Conservation (phyloP, 2,797 vertebrate species). For the Sylvilagus floridanus region DNA sequence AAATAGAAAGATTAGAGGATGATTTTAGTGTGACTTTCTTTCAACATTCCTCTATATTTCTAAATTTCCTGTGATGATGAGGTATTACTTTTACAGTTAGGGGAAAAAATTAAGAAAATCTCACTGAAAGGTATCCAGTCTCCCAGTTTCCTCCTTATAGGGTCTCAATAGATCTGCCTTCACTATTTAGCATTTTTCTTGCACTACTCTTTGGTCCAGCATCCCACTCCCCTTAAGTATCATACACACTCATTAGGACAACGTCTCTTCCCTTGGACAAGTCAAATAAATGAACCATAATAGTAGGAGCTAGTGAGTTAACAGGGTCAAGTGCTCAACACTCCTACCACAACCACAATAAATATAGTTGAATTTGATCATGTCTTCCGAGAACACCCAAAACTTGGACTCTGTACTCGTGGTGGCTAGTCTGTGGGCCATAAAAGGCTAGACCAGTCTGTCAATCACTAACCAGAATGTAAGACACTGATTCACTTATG, state of each 20-base stretch:
- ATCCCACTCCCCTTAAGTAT: background rate
- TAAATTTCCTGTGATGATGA: background rate
- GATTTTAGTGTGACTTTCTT: background rate
- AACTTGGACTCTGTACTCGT: background rate
- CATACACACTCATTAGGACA: background rate
- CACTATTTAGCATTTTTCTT: background rate
- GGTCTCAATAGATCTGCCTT: background rate
- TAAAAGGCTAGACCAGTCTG: background rate
- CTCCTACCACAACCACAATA: background rate
- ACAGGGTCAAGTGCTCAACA: background rate
- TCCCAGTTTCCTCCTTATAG: background rate
- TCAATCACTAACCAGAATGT: background rate
- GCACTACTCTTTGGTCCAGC: background rate
- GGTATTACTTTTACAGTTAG: background rate
- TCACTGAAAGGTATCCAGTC: background rate
- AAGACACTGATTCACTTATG: background rate
- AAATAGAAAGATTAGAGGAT: background rate
- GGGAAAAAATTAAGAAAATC: background rate
- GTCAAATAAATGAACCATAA: slow-evolving; percentile 31
- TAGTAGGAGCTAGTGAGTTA: background rate
- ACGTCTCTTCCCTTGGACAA: background rate
- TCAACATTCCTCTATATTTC: background rate
- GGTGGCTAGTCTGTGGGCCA: background rate
- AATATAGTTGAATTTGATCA: slow-evolving; percentile 11
- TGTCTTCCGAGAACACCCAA: background rate